Conservation (phyloP, 2,797 vertebrate genomes). For the Vultur gryphus region DNA sequence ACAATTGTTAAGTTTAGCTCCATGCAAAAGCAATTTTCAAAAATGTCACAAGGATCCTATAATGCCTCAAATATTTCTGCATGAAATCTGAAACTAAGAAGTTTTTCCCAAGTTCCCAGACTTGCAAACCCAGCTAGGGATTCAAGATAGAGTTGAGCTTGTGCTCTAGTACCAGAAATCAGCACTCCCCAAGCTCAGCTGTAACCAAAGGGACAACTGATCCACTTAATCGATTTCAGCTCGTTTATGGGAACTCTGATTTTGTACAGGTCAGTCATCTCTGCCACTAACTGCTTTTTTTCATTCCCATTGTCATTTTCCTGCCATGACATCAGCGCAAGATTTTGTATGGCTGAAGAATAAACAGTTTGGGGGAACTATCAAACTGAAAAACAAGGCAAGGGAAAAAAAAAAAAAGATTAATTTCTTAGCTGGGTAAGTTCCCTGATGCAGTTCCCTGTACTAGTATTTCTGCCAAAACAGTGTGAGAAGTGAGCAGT, state of each 20-base stretch:
- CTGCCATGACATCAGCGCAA: neutral
- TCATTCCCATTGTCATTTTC: neutral
- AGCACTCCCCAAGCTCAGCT: neutral
- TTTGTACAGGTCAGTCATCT: neutral
- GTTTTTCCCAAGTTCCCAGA: neutral
- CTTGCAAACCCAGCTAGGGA: neutral
- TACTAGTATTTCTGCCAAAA: neutral
- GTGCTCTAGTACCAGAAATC: neutral
- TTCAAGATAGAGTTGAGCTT: neutral
- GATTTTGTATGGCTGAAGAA: neutral
- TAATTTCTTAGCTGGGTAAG: neutral
- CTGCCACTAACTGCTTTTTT: neutral
- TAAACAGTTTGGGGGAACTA: neutral
- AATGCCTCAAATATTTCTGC: neutral
- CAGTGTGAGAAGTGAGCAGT: neutral
- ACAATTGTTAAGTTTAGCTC: neutral
- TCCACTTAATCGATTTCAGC: neutral
- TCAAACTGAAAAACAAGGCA: neutral
- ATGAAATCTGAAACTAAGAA: neutral
- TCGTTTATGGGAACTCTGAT: neutral
- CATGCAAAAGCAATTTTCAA: neutral
- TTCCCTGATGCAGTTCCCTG: neutral
- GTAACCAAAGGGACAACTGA: neutral
- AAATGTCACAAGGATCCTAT: neutral
- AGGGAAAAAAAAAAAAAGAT: neutral